A percentile compares a stretch with the other conserved stretches of the same genome.
These are phyloP conservation scores for Drosophila anomelani DNA, from an alignment of 2,888 invertebrate species.

Conservation along the genomic window DNA sequence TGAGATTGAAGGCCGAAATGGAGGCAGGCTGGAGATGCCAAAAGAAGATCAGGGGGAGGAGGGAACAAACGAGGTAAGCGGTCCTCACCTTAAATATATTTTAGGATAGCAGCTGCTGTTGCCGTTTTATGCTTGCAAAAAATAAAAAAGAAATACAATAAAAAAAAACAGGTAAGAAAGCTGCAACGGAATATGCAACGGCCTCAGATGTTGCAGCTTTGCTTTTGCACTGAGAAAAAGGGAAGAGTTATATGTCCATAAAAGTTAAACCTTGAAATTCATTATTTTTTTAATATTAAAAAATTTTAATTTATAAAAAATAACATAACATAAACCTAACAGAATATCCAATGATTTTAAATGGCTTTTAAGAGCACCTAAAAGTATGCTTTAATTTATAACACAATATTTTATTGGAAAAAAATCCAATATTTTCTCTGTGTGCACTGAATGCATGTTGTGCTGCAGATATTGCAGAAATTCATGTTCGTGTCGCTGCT, in stretches of 20 bases:
- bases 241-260: too few relatives aligned
- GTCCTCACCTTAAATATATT: constrained; percentile 35
- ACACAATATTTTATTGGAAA: not conserved
- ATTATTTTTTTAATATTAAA: too few relatives aligned
- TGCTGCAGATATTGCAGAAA: constrained; percentile 9
- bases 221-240: constrained; percentile 1
- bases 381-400: too few relatives aligned
- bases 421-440: not conserved
- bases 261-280: too few relatives aligned
- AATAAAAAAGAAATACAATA: not conserved
- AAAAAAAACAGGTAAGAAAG: constrained; percentile 61
- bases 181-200: constrained; percentile 49
- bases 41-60: not conserved
- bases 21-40: constrained; percentile 55
- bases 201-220: constrained; percentile 35
- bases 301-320: too few relatives aligned
- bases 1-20: constrained; percentile 78
- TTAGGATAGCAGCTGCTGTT: constrained; percentile 42
- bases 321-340: too few relatives aligned
- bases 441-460: not conserved
- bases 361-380: too few relatives aligned
- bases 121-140: constrained; percentile 24
- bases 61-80: not conserved
- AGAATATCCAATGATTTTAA: too few relatives aligned
- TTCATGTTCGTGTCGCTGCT: constrained; percentile 47